A percentile compares a stretch with the other conserved stretches of the same genome.
Conservation (phyloP, 1,140 invertebrate species). For the Neodiprion virginianus region DNA sequence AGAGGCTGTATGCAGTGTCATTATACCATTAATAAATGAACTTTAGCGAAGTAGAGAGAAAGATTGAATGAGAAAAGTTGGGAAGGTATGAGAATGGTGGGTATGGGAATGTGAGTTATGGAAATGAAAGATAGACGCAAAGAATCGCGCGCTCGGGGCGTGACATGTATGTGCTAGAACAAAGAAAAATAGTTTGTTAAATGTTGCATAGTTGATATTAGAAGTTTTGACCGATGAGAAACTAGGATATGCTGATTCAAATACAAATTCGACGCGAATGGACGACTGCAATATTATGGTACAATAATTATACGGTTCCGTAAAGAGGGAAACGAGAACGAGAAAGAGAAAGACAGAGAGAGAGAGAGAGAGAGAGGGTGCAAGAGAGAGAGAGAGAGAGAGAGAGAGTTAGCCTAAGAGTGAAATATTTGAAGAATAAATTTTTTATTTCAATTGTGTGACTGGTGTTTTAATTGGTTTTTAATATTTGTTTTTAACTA, state of each 20-base stretch:
- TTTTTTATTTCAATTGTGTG: background rate
- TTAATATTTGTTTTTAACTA: background rate
- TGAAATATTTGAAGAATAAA: constrained; percentile 9
- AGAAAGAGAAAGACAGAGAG: constrained; percentile 12
- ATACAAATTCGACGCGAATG: background rate
- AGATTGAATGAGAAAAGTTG: background rate
- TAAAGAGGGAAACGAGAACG: constrained; percentile 10
- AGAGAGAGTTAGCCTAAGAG: background rate
- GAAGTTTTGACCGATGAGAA: background rate
- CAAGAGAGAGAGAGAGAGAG: constrained; percentile 14
- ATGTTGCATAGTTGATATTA: constrained; percentile 2
- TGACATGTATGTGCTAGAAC: background rate
- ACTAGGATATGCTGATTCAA: background rate
- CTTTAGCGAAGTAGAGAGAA: background rate
- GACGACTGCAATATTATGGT: background rate
- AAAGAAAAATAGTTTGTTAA: constrained; percentile 4
- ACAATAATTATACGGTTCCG: background rate
- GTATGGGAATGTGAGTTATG: background rate
- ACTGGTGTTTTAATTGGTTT: background rate
- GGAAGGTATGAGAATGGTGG: background rate
- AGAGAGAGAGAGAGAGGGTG: constrained; percentile 1
- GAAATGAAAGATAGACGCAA: background rate
- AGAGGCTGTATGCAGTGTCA: background rate
- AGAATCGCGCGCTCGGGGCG: background rate
- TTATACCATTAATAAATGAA: background rate